Evolutionary conservation across 2,888 invertebrate genomes (phyloP).

Genomic region (Aspidapion aeneum): DNA sequence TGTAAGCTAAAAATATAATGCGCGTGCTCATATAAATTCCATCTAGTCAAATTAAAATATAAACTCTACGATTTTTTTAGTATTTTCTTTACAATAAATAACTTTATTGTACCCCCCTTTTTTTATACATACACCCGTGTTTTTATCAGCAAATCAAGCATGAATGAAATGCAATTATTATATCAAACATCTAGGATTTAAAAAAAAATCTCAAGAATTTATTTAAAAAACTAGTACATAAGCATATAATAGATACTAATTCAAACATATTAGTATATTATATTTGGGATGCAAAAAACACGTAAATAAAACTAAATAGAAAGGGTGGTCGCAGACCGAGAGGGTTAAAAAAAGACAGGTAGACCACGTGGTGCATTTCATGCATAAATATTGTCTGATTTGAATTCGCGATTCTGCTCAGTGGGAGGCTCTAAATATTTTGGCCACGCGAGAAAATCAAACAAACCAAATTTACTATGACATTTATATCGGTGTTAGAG

Average conservation of each 20-base stretch:
- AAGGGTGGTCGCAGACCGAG: background rate
- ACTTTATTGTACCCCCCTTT: too few relatives aligned
- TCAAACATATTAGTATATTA: too few relatives aligned
- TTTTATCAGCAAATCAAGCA: conserved; percentile 11
- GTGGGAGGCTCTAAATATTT: conserved; percentile 5
- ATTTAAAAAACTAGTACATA: too few relatives aligned
- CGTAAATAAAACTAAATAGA: background rate
- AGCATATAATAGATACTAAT: too few relatives aligned
- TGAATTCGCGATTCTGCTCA: conserved; percentile 26
- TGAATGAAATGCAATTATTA: conserved; percentile 25
- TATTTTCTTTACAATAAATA: too few relatives aligned
- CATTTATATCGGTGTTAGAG: background rate
- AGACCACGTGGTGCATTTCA: conserved; percentile 33
- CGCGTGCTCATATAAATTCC: too few relatives aligned
- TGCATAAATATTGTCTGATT: conserved; percentile 34
- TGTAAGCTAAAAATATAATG: too few relatives aligned
- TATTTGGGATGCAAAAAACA: conserved; percentile 21
- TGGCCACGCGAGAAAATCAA: background rate
- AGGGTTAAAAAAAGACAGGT: conserved; percentile 21
- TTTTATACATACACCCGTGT: too few relatives aligned
- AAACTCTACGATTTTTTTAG: too few relatives aligned
- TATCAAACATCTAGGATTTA: conserved; percentile 21
- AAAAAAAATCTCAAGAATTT: conserved; percentile 10
- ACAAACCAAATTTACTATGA: background rate
- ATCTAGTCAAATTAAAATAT: too few relatives aligned